Evolutionary conservation across 2,888 invertebrate species (phyloP).

Genomic region (Colostygia pectinataria): DNA sequence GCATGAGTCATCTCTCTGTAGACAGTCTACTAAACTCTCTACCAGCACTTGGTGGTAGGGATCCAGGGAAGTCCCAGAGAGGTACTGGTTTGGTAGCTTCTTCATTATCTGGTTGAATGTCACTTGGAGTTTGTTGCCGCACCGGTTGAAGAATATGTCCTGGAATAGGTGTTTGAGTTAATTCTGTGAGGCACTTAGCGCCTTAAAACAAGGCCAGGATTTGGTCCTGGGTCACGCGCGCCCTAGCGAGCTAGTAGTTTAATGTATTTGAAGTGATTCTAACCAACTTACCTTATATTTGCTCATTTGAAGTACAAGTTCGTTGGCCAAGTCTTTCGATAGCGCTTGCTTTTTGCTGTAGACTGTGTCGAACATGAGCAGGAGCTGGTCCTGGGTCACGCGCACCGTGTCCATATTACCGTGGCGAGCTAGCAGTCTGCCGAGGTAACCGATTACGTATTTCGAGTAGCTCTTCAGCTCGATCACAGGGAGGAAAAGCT

Average conservation of each 20-base stretch:
- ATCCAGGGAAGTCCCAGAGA: slow-evolving; percentile 69
- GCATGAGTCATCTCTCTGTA: slow-evolving; percentile 84
- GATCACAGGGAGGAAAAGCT: slow-evolving; percentile 87
- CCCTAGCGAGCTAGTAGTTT: too few species aligned
- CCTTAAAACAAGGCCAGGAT: too few species aligned
- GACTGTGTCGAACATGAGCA: slow-evolving; percentile 84
- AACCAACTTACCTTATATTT: slow-evolving; percentile 81
- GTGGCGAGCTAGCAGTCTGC: slow-evolving; percentile 74
- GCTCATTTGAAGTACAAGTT: slow-evolving; percentile 78
- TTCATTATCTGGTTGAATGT: slow-evolving; percentile 86
- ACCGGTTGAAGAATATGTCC: slow-evolving; percentile 74
- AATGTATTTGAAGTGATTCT: too few species aligned
- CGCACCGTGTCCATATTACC: slow-evolving; percentile 60
- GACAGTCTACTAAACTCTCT: slow-evolving; percentile 83
- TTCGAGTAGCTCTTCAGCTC: slow-evolving; percentile 88
- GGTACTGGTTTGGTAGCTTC: slow-evolving; percentile 81
- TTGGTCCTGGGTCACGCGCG: too few species aligned
- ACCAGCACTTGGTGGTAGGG: slow-evolving; percentile 81
- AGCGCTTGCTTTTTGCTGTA: slow-evolving; percentile 82
- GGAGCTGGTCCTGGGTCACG: slow-evolving; percentile 80
- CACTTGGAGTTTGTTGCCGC: slow-evolving; percentile 75
- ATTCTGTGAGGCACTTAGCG: too few species aligned
- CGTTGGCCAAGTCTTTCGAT: slow-evolving; percentile 79
- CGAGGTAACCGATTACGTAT: slow-evolving; percentile 85
- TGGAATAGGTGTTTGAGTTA: slow-evolving; percentile 46